Base-by-base conservation (phyloP, 2,888 invertebrate genomes). In the Smittia aterrima region DNA sequence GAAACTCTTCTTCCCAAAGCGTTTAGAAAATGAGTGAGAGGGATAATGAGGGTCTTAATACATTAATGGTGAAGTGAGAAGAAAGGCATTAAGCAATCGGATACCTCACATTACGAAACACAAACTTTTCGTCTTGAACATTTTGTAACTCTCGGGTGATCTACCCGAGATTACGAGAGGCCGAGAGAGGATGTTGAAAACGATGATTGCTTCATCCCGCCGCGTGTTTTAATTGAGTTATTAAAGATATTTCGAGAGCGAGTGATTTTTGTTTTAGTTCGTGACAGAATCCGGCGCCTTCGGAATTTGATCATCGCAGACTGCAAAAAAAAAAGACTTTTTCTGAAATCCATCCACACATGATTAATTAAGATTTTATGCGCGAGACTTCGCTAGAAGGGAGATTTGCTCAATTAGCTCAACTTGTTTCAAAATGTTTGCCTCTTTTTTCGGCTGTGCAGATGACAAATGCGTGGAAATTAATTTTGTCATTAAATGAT, bases 401-500 rank as follows among this genome's bases (percentile, higher is more conserved):
- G 70, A 70, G 41, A 24, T 70, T 24, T 20, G 54, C 53, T 54
- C 18, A 27, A 70, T 70, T 70, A 70, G 53, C 18, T 22, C 54
- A 16, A 53, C 1, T 16, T 18, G 7, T 53, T 70, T 27, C 1
- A 22, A 68, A 16, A 27, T 1, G 1, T n/a, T n/a, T n/a, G n/a
- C 11, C 1, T 1, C 67, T 6, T 47, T n/a, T 6, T 47, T 32
- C 16, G 47, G 9, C 47, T 13, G 4, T 6, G 47, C 58, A 58
- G 58, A 58, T 70, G 70, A 70, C 41, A 68, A 86, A 95, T 77
- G 95, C 98, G 0, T 96, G 97, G 84, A 96, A 97, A 84, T 94
- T 98, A 16, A 97, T 98, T 79, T 93, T 96, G 1, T 98, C 98
- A 4, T 93, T 98, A 79, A 98, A 98, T 75, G 98, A 98, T 84